Evolutionary conservation across 1,140 invertebrate genomes (phyloP).

Genomic region (Drosophila kanapiae): DNA sequence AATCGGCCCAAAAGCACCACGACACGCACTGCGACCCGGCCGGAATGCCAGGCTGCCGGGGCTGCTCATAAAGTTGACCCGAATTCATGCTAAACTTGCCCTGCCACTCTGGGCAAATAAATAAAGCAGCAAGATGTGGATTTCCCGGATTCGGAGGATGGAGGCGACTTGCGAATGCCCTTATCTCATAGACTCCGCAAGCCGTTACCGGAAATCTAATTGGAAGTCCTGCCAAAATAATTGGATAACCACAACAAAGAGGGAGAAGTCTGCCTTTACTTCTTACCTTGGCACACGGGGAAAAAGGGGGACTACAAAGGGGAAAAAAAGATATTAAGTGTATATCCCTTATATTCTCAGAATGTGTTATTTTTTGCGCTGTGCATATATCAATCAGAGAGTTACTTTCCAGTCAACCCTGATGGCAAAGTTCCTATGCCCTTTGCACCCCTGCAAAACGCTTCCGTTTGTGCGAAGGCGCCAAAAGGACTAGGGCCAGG

Average conservation of each 20-base stretch:
- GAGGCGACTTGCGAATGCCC: slow-evolving; percentile 49
- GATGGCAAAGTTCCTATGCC: slow-evolving; percentile 42
- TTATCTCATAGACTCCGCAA: slow-evolving; percentile 8
- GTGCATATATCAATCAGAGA: slow-evolving; percentile 36
- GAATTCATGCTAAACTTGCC: slow-evolving; percentile 76
- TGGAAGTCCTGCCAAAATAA: slow-evolving; percentile 22
- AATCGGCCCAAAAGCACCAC: slow-evolving; percentile 45
- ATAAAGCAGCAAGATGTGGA: slow-evolving; percentile 69
- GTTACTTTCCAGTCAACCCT: slow-evolving; percentile 13
- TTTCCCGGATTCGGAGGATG: not conserved
- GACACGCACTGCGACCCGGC: slow-evolving; percentile 59
- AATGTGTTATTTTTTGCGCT: not conserved
- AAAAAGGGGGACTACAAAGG: not conserved
- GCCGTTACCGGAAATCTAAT: slow-evolving; percentile 29
- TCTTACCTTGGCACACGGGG: not conserved
- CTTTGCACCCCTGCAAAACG: slow-evolving; percentile 24
- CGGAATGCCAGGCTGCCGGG: slow-evolving; percentile 10
- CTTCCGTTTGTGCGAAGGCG: slow-evolving; percentile 40
- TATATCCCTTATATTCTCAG: not conserved
- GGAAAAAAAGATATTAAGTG: not conserved
- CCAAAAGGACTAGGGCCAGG: slow-evolving; percentile 36
- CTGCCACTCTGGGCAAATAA: slow-evolving; percentile 68
- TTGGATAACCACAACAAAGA: slow-evolving; percentile 18
- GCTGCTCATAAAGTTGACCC: slow-evolving; percentile 82
- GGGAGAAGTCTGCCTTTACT: not conserved